Evolutionary conservation across 2,113 vertebrate genomes (phyloP), one percentile per base, ranked within the genome.

Genomic region (Serilophus lunatus): DNA sequence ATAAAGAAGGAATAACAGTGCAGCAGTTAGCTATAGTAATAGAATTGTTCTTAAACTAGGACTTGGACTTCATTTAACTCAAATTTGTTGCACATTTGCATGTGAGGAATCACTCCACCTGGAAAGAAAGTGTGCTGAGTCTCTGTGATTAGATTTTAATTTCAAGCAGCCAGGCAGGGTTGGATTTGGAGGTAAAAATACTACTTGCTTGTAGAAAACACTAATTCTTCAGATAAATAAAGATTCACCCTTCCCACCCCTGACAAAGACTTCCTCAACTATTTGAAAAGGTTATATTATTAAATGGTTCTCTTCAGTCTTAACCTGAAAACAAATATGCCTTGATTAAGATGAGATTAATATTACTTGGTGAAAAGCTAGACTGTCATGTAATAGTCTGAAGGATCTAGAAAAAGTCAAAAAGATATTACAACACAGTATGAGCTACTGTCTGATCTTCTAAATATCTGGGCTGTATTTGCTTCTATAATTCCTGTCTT

Each of bases 381-480:
- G 94, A 86, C 94, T 90, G 95, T 97, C 96, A 96, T 64, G 88
- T 94, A 96, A 97, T 94, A 96, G 94, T 75, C 84, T 94, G 91
- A 53, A 88, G 86, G 70, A 92, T 96, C 86, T 13, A 11, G 60
- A 95, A 96, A 97, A 92, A 96, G 65, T 87, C 61, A 23, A 79
- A 56, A 80, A 86, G 90, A 92, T 95, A 97, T 96, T 96, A 96
- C 50, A 88, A 93, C 60, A 84, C 93, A 97, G 81, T 77, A 47
- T 97, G 96, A 97, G 85, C 95, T 80, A 70, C 68, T 88, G 93
- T 97, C 95, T 97, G 96, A 97, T 97, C 95, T 97, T 95, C 94
- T 95, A 97, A 97, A 95, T 95, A 96, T 96, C 91, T 95, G 93
- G 88, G 74, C 95, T 93, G 53, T 92, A 96, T 96, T 94, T 96